A percentile compares a stretch with the other conserved stretches of the same genome.
Conservation (phyloP, 2,113 vertebrate species). For the Serinus canaria region DNA sequence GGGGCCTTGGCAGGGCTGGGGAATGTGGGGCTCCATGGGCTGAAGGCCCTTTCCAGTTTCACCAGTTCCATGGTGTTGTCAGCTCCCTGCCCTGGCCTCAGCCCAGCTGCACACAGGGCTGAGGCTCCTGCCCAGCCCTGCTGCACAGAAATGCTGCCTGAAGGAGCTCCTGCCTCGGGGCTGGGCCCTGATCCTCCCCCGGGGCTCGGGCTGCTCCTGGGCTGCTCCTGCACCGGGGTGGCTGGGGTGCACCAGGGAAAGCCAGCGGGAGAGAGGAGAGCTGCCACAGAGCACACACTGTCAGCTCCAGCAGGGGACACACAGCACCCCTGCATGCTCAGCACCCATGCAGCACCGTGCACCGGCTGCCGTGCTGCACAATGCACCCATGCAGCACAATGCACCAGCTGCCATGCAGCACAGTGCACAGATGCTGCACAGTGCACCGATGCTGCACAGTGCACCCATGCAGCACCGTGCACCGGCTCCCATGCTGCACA, state of each 20-base stretch:
- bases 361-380: no score
- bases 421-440: no score
- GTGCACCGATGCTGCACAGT: no score
- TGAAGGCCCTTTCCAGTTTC: fast-evolving
- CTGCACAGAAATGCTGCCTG: background rate
- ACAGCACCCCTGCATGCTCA: background rate
- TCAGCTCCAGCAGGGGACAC: background rate
- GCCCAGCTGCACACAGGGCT: background rate
- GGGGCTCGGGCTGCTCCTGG: background rate
- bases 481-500: no score
- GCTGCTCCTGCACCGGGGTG: background rate
- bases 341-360: background rate
- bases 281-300: background rate
- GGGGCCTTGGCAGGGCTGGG: background rate
- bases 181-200: background rate
- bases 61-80: fast-evolving
- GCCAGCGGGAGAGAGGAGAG: fast-evolving
- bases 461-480: no score
- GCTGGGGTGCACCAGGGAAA: background rate
- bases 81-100: background rate
- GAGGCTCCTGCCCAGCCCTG: background rate
- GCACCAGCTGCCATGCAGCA: no score
- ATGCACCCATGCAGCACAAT: no score
- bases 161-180: background rate
- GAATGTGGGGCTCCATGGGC: background rate